These are phyloP conservation scores for Ectemnius cavifrons DNA, from an alignment of 2,888 invertebrate species.

Conservation along the genomic window DNA sequence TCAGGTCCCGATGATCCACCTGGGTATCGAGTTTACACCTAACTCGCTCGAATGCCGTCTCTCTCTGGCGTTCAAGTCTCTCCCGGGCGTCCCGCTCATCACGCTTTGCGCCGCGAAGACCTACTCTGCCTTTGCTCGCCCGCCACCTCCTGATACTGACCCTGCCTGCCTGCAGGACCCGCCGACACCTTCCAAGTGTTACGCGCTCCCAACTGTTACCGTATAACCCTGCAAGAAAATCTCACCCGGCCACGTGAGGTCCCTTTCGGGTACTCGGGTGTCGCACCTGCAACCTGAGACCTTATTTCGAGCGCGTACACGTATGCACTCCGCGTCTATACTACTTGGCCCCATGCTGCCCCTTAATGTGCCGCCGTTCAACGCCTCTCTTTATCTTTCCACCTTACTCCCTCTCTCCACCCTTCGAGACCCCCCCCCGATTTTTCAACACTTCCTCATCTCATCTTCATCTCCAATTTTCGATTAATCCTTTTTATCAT, in stretches of 20 bases:
- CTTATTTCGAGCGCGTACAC: slow-evolving; percentile 57
- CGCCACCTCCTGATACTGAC: slow-evolving; percentile 54
- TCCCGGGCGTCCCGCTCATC: slow-evolving; percentile 9
- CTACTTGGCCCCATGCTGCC: slow-evolving; percentile 8
- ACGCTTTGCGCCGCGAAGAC: slow-evolving; percentile 49
- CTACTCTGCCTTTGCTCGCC: slow-evolving; percentile 50
- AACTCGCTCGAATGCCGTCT: slow-evolving; percentile 49
- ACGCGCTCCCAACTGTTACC: slow-evolving; percentile 61
- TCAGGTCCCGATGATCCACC: slow-evolving; percentile 59
- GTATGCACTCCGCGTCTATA: slow-evolving; percentile 9
- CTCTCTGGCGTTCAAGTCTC: slow-evolving; percentile 24
- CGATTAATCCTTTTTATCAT: neutral
- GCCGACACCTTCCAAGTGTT: slow-evolving; percentile 75
- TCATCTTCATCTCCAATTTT: neutral
- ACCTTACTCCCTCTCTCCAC: neutral
- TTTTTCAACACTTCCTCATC: neutral
- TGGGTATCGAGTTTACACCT: slow-evolving; percentile 58
- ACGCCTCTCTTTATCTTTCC: neutral
- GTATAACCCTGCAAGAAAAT: slow-evolving; percentile 64
- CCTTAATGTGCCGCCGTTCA: slow-evolving; percentile 19
- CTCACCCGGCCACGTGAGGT: slow-evolving; percentile 62
- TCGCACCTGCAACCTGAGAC: slow-evolving; percentile 69
- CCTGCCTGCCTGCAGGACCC: slow-evolving; percentile 49
- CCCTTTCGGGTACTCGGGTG: slow-evolving; percentile 69
- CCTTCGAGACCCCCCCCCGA: neutral